Evolutionary conservation across 2,113 vertebrate genomes (phyloP), one percentile per base, ranked within the genome.

Genomic region (Zingel zingel): DNA sequence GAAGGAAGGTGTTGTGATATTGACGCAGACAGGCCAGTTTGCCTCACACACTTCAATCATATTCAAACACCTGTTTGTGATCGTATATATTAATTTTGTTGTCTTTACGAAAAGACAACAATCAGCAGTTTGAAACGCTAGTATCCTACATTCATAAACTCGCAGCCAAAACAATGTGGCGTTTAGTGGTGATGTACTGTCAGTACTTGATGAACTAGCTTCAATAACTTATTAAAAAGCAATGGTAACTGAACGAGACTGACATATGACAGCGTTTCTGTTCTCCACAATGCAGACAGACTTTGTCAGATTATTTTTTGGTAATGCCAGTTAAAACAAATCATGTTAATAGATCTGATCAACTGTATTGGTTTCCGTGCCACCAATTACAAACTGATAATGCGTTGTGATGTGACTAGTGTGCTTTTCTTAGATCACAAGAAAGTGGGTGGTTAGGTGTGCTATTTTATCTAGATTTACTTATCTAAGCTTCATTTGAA

Each of bases 401-500:
- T 6, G 45, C 19, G 16, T 12, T 59, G 19, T 81, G 59, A 18
- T 67, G 62, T 69, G 70, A 64, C 5, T 10, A n/a, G 10, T 53
- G n/a, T 58, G 8, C 6, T 13, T 27, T 51, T 59, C 73, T 50
- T 15, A 30, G 19, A 39, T 75, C 18, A 71, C 53, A 50, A 59
- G 53, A 61, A 76, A 51, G 66, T 77, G n/a, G 16, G 30, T 43
- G 61, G 36, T 69, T 58, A 56, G 45, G 33, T 61, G 71, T 51
- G 59, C 51, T 84, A 66, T 78, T 87, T 68, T 70, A 63, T 80
- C 66, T 82, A 53, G 14, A 79, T 72, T 47, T 56, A 45, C 61
- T 67, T 84, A 54, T 86, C 53, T 63, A 47, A 66, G 23, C 53
- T 48, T 53, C n/a, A 65, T 84, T 83, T 88, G 25, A 79, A 79